A percentile compares a stretch with the other conserved stretches of the same genome.
Conservation (phyloP, 2,113 vertebrate species). For the Melanostigma gelatinosum region DNA sequence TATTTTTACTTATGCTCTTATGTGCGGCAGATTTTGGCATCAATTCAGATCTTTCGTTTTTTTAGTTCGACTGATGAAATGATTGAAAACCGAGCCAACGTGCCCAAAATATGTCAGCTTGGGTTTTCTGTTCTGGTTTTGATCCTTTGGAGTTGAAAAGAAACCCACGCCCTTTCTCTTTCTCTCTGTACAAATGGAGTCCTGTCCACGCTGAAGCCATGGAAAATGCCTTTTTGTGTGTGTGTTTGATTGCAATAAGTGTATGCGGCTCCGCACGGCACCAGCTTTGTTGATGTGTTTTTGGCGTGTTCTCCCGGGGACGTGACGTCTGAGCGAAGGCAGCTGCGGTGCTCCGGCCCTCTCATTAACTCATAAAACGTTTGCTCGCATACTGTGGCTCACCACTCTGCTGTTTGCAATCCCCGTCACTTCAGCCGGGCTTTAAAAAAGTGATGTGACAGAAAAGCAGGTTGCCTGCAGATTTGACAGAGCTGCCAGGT, state of each 20-base stretch:
- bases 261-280: conserved; percentile 21
- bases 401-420: conserved; percentile 74
- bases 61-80: conserved; percentile 25
- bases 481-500: conserved; percentile 71
- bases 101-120: conserved; percentile 5
- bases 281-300: conserved; percentile 50
- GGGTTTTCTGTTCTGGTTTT: conserved; percentile 22
- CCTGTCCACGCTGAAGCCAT: neutral
- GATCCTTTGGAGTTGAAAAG: conserved; percentile 20
- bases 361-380: conserved; percentile 73
- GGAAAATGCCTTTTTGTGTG: conserved; percentile 10
- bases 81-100: conserved; percentile 18
- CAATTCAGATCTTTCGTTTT: conserved; percentile 19
- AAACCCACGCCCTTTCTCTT: conserved; percentile 19
- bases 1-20: neutral
- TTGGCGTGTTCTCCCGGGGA: conserved; percentile 50
- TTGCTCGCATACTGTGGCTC: conserved; percentile 69
- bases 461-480: conserved; percentile 71
- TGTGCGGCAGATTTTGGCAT: conserved; percentile 22
- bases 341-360: conserved; percentile 46
- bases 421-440: conserved; percentile 59
- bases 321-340: conserved; percentile 60
- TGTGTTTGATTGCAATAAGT: conserved; percentile 44
- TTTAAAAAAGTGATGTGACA: conserved; percentile 72
- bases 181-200: conserved; percentile 10